A percentile compares a stretch with the other conserved stretches of the same genome.
phyloP scores from a whole-genome alignment of 2,113 vertebrate genomes.

The Malurus melanocephalus region DNA sequence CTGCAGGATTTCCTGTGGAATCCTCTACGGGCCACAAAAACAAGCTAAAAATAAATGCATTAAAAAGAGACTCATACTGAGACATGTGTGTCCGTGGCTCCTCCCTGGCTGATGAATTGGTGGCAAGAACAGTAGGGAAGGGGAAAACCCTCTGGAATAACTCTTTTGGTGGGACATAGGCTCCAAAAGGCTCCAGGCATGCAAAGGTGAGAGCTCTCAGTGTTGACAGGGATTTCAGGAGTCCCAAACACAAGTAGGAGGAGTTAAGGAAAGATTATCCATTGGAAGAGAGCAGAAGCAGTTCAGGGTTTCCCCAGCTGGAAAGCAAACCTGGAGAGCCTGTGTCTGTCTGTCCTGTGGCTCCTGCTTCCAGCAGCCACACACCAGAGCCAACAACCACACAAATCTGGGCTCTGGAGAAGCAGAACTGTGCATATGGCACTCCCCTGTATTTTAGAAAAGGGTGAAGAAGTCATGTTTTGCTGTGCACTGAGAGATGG shows the following conservation, averaged over 20 bases:
- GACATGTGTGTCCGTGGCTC: background rate
- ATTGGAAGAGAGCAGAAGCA: background rate
- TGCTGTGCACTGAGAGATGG: background rate
- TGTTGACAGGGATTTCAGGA: background rate
- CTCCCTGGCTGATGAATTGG: background rate
- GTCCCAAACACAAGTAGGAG: background rate
- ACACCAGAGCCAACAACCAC: accelerated
- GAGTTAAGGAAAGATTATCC: background rate
- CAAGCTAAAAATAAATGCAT: constrained; percentile 52
- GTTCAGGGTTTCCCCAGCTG: background rate
- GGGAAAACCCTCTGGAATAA: background rate
- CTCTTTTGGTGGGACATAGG: background rate
- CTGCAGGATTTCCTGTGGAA: constrained; percentile 66
- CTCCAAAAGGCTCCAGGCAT: background rate
- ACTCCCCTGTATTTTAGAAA: background rate
- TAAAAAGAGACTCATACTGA: background rate
- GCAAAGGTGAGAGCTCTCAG: background rate
- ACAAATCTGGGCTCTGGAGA: background rate
- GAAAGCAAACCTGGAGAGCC: background rate
- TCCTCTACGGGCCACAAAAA: constrained; percentile 42
- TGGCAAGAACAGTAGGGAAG: background rate
- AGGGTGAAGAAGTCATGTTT: background rate
- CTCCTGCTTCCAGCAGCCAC: background rate
- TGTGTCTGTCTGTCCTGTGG: background rate
- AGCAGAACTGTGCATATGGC: background rate